Percentiles rank a stretch among this genome's conserved stretches.
Evolutionary conservation across 1,140 invertebrate genomes (phyloP).

Genomic region (Brachionus koreanus): DNA sequence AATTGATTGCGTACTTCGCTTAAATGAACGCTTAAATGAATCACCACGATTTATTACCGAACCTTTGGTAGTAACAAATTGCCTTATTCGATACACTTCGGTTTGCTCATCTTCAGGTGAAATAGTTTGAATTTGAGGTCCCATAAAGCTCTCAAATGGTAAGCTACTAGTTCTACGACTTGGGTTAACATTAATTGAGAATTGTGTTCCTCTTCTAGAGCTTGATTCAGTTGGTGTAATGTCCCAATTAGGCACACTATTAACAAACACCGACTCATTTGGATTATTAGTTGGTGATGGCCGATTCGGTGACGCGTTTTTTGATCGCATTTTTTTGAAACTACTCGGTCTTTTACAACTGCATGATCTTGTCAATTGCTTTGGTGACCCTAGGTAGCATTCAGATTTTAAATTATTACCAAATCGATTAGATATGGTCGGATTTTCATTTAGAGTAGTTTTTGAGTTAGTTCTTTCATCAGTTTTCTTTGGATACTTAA

Average conservation of each 20-base stretch:
- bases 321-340: constrained; percentile 30
- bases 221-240: constrained; percentile 1
- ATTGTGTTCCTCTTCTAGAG: constrained; percentile 23
- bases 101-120: background rate
- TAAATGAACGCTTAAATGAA: constrained; percentile 44
- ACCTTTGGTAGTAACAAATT: constrained; percentile 39
- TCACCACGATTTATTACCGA: constrained; percentile 28
- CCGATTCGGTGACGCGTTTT: constrained; percentile 28
- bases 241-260: constrained; percentile 7
- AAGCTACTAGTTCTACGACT: constrained; percentile 1
- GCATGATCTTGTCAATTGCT: constrained; percentile 27
- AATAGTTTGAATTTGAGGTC: background rate
- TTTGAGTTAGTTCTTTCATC: background rate
- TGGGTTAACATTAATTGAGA: background rate
- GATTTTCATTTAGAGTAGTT: constrained; percentile 5
- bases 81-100: constrained; percentile 25
- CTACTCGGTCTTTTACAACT: constrained; percentile 22
- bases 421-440: background rate
- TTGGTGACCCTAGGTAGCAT: background rate
- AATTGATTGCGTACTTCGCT: constrained; percentile 40
- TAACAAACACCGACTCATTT: background rate
- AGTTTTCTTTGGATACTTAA: background rate
- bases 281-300: background rate
- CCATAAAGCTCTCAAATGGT: background rate
- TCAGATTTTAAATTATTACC: constrained; percentile 28